Conservation (phyloP, 2,888 invertebrate genomes). For the Seira sanloemensis region DNA sequence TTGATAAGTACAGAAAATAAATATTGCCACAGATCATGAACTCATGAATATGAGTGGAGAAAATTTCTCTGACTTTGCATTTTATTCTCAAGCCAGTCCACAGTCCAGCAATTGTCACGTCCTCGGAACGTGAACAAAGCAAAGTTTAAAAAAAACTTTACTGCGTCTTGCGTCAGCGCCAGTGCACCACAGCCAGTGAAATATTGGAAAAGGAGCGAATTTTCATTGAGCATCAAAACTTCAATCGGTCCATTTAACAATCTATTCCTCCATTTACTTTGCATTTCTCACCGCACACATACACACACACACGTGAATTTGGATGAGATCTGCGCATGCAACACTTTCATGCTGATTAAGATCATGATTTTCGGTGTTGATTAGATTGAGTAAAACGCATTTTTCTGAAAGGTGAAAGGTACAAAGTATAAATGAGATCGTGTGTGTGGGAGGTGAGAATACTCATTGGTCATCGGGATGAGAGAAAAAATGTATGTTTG, state of each 20-base stretch:
- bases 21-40: neutral
- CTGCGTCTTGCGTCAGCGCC: too few species aligned
- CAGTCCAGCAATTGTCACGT: neutral
- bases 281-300: neutral
- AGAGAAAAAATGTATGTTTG: constrained; percentile 19
- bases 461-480: constrained; percentile 39
- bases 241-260: neutral
- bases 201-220: neutral
- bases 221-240: neutral
- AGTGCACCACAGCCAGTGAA: too few species aligned
- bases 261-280: neutral
- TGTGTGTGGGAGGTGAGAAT: constrained; percentile 58
- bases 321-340: neutral
- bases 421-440: constrained; percentile 46
- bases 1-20: neutral
- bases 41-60: too few species aligned
- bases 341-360: constrained; percentile 13
- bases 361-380: constrained; percentile 22
- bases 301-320: too few species aligned
- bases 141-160: too few species aligned
- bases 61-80: too few species aligned
- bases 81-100: too few species aligned
- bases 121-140: neutral
- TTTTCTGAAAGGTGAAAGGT: constrained; percentile 1
- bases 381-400: constrained; percentile 32